phyloP scores from a whole-genome alignment of 2,797 vertebrate genomes.

The Allobates femoralis region DNA sequence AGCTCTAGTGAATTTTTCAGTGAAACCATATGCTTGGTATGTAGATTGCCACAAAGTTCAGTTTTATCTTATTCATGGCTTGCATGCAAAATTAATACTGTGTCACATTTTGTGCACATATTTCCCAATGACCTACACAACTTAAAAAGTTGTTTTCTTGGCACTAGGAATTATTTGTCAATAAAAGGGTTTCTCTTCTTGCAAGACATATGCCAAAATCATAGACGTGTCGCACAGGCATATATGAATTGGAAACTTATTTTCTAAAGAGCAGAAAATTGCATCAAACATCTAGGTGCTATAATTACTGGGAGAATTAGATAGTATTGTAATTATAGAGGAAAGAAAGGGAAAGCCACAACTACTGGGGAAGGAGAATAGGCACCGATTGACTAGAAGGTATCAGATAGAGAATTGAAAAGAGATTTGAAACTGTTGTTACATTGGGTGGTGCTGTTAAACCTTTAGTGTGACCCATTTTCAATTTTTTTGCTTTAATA shows the following conservation, averaged over 20 bases:
- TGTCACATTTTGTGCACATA: background rate
- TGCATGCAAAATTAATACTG: slow-evolving; percentile 41
- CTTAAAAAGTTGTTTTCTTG: background rate
- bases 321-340: background rate
- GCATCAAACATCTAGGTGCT: background rate
- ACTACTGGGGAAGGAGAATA: background rate
- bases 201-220: background rate
- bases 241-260: too few species aligned
- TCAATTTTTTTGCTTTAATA: too few species aligned
- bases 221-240: background rate
- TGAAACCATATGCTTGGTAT: slow-evolving; percentile 52
- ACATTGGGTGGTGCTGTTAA: background rate
- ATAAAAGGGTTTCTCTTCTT: background rate
- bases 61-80: slow-evolving; percentile 58
- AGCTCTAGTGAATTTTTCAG: slow-evolving; percentile 63
- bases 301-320: background rate
- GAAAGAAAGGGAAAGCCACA: background rate
- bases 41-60: slow-evolving; percentile 59
- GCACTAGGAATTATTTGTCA: background rate
- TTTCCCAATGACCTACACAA: background rate
- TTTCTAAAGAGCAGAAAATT: too few species aligned
- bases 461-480: too few species aligned
- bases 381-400: background rate
- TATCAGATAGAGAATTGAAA: background rate
- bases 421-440: background rate